Evolutionary conservation across 2,888 invertebrate species (phyloP).

Genomic region (Nesidiocoris tenuis): DNA sequence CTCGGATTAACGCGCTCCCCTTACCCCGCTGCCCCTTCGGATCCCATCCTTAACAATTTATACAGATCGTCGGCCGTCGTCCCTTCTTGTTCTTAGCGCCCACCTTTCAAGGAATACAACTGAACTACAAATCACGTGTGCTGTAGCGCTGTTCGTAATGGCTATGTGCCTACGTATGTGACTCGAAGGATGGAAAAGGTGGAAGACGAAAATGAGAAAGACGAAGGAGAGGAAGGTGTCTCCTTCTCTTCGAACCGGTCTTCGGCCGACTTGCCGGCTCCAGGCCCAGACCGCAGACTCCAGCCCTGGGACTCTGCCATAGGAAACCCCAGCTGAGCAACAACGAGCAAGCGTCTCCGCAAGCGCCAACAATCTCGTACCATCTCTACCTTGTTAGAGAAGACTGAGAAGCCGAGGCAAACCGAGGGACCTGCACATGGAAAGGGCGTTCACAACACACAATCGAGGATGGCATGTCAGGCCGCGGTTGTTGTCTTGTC

Average conservation of each 20-base stretch:
- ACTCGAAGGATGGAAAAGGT: neutral
- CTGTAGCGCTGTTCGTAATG: conserved; percentile 4
- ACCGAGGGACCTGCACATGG: neutral
- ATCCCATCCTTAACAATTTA: neutral
- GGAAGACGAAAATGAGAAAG: neutral
- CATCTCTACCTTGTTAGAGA: neutral
- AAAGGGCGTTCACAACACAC: conserved; percentile 7
- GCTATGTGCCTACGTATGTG: neutral
- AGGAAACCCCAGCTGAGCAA: neutral
- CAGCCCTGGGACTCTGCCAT: neutral
- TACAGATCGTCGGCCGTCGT: neutral
- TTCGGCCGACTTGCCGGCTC: conserved; percentile 24
- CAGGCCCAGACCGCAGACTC: neutral
- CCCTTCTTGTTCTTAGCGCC: neutral
- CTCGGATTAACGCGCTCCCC: neutral
- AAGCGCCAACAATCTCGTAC: conserved; percentile 15
- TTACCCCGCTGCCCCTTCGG: neutral
- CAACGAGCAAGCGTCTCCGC: neutral
- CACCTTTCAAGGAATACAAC: conserved; percentile 28
- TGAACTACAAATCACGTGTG: conserved; percentile 32
- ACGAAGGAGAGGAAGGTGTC: neutral
- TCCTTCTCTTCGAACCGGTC: conserved; percentile 14
- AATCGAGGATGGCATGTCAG: neutral
- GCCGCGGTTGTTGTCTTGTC: neutral
- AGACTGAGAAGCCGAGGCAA: neutral